Percentiles rank a stretch among this genome's conserved stretches.
Evolutionary conservation across 2,797 vertebrate genomes (phyloP).

Genomic region (Glyptemys insculpta): DNA sequence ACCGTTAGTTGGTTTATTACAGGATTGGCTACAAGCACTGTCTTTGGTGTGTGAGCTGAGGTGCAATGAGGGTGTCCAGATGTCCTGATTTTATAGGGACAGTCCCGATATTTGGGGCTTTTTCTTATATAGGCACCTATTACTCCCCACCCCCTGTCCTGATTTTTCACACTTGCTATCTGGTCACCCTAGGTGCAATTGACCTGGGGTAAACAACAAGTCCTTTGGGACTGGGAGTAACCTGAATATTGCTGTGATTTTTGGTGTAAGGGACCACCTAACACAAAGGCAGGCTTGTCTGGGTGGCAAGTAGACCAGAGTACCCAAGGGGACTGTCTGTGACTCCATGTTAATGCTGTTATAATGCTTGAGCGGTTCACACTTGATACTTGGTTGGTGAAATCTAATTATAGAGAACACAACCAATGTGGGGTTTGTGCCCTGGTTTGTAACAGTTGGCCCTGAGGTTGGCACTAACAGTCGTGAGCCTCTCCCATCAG

Average conservation of each 20-base stretch:
- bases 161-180: too few species aligned
- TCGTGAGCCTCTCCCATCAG: not conserved
- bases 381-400: not conserved
- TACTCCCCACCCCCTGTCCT: too few species aligned
- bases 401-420: not conserved
- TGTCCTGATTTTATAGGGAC: too few species aligned
- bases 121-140: too few species aligned
- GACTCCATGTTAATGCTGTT: not conserved
- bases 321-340: not conserved
- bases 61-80: not conserved
- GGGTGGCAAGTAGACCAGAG: not conserved
- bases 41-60: not conserved
- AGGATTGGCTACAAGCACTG: not conserved
- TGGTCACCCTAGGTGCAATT: not conserved
- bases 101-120: too few species aligned
- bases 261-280: not conserved
- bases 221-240: not conserved
- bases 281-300: not conserved
- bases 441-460: not conserved
- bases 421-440: not conserved
- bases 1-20: not conserved
- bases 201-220: not conserved
- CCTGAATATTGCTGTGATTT: not conserved
- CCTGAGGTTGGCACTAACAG: not conserved
- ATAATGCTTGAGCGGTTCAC: not conserved